Evolutionary conservation across 2,888 invertebrate genomes (phyloP).

Genomic region (Tortrix viridana): DNA sequence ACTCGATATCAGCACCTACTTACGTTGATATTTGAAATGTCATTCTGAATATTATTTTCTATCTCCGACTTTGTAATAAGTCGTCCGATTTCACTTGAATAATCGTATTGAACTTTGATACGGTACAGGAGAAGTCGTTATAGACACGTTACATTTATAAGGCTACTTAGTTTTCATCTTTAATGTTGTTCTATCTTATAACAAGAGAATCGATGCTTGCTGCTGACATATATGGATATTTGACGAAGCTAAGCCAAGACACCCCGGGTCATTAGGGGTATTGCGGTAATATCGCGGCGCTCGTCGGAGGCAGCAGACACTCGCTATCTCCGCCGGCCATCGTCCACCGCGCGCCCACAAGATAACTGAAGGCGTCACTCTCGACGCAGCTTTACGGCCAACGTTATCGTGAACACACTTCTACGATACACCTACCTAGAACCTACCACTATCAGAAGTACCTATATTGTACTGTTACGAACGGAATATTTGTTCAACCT

Average conservation of each 20-base stretch:
- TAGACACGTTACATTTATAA: not conserved
- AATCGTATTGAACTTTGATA: constrained; percentile 12
- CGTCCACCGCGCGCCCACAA: constrained; percentile 31
- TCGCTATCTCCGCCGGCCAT: constrained; percentile 33
- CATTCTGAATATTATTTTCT: constrained; percentile 29
- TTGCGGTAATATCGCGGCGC: constrained; percentile 24
- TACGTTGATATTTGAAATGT: constrained; percentile 21
- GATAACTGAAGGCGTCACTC: constrained; percentile 25
- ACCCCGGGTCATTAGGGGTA: constrained; percentile 21
- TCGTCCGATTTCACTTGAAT: constrained; percentile 25
- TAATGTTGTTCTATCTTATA: too few species aligned
- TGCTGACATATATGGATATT: not conserved
- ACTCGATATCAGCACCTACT: constrained; percentile 26
- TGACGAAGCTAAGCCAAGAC: constrained; percentile 22
- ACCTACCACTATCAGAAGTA: too few species aligned
- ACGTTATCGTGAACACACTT: constrained; percentile 27
- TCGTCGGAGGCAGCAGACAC: constrained; percentile 25
- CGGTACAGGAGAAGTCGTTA: not conserved
- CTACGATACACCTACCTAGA: constrained; percentile 10
- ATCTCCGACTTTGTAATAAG: constrained; percentile 25
- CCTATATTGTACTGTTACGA: not conserved
- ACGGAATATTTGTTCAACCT: not conserved
- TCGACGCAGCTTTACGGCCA: constrained; percentile 31
- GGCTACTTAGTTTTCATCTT: not conserved
- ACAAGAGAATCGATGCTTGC: too few species aligned